Percentiles rank a stretch among this genome's conserved stretches.
phyloP scores from a whole-genome alignment of 2,797 vertebrate genomes.

The Anabacerthia variegaticeps region DNA sequence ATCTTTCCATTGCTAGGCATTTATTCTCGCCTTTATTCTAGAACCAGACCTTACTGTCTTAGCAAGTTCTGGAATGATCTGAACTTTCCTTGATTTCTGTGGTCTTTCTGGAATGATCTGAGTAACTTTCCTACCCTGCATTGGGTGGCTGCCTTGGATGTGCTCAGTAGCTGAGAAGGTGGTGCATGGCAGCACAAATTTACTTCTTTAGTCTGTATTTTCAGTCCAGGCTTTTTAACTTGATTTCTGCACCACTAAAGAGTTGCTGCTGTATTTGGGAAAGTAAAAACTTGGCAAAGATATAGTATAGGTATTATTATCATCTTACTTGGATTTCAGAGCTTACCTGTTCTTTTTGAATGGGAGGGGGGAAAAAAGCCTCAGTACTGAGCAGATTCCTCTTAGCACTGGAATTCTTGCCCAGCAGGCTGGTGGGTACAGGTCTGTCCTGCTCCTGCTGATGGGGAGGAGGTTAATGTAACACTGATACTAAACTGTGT shows the following conservation, averaged over 20 bases:
- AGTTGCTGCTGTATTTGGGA: not conserved
- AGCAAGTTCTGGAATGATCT: not conserved
- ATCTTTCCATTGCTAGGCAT: not conserved
- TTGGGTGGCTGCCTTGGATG: not conserved
- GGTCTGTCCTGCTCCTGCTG: not conserved
- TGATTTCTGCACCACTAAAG: not conserved
- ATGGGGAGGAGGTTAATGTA: not conserved
- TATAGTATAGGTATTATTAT: fast-evolving
- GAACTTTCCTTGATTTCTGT: no score
- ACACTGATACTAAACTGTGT: not conserved
- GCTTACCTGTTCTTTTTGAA: not conserved
- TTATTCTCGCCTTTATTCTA: not conserved
- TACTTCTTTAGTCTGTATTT: not conserved
- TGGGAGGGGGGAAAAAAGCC: not conserved
- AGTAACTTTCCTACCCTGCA: not conserved
- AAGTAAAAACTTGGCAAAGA: not conserved
- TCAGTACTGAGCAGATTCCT: not conserved
- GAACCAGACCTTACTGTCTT: not conserved
- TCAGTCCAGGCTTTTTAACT: not conserved
- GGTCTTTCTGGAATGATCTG: no score
- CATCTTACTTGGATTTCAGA: not conserved
- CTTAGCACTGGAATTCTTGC: not conserved
- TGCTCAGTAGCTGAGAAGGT: not conserved
- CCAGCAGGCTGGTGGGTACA: not conserved
- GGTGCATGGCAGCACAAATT: not conserved